Evolutionary conservation across 2,113 vertebrate species (phyloP).

Genomic region (Caranx ignobilis): DNA sequence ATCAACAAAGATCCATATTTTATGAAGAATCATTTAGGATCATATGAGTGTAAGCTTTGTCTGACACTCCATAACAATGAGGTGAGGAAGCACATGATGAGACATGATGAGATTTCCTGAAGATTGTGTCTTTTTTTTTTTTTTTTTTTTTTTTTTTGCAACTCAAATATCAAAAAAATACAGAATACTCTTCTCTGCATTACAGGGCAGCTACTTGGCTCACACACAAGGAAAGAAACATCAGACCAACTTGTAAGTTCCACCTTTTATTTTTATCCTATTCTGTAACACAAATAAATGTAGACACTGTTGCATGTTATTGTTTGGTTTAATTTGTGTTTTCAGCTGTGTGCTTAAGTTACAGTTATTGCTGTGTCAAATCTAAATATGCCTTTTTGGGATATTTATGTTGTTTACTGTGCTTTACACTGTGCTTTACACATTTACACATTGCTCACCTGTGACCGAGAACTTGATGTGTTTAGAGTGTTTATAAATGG

Average conservation of each 20-base stretch:
- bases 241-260: slow-evolving; percentile 97
- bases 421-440: too few species aligned
- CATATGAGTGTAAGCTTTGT: slow-evolving; percentile 98
- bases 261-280: not conserved
- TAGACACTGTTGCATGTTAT: not conserved
- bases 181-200: slow-evolving; percentile 29
- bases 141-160: not conserved
- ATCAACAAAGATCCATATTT: slow-evolving; percentile 99
- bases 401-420: not conserved
- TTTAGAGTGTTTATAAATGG: not conserved
- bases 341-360: not conserved
- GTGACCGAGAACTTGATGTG: not conserved
- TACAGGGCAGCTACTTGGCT: slow-evolving; percentile 95
- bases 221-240: slow-evolving; percentile 99
- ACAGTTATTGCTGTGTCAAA: not conserved
- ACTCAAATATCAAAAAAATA: not conserved
- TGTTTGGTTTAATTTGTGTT: not conserved
- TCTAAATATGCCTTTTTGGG: not conserved
- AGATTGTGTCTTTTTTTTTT: not conserved
- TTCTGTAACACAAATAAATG: not conserved
- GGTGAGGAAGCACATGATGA: slow-evolving; percentile 78
- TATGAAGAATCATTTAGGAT: slow-evolving; percentile 99
- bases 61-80: slow-evolving; percentile 98
- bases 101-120: not conserved
- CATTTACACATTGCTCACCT: too few species aligned